A percentile compares a stretch with the other conserved stretches of the same genome.
These are phyloP conservation scores for Pseudochaenichthys georgianus DNA, from an alignment of 2,797 vertebrate genomes.

Conservation along the genomic window DNA sequence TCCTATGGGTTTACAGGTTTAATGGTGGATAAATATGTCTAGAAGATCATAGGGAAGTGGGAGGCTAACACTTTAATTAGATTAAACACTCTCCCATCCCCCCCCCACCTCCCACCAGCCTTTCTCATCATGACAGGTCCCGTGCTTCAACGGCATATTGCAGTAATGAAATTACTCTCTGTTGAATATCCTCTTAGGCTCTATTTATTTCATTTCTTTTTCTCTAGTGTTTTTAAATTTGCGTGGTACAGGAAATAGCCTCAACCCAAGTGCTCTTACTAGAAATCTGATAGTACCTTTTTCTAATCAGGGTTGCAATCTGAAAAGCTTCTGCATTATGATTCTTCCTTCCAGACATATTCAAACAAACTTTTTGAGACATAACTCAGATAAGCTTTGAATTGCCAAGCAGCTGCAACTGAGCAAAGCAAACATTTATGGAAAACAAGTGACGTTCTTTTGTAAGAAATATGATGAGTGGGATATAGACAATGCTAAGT, in stretches of 20 bases:
- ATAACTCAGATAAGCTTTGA: conserved; percentile 38
- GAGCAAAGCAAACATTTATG: conserved; percentile 40
- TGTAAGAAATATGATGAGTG: conserved; percentile 46
- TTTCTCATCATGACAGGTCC: conserved; percentile 32
- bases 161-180: conserved; percentile 41
- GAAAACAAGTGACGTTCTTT: conserved; percentile 45
- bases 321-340: conserved; percentile 17
- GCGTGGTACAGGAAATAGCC: conserved; percentile 9
- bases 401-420: conserved; percentile 30
- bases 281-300: conserved; percentile 4
- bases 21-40: conserved; percentile 75
- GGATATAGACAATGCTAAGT: conserved; percentile 51
- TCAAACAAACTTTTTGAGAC: conserved; percentile 44
- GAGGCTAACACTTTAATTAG: conserved; percentile 66
- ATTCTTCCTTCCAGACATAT: conserved; percentile 1
- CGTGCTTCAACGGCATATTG: conserved; percentile 36
- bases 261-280: neutral
- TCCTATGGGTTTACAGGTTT: conserved; percentile 72
- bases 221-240: conserved; percentile 18
- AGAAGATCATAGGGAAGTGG: conserved; percentile 62
- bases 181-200: conserved; percentile 28
- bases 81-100: conserved; percentile 47
- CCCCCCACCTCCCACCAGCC: conserved; percentile 4
- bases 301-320: conserved; percentile 18
- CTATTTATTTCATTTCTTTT: conserved; percentile 4